phyloP scores from a whole-genome alignment of 2,888 invertebrate species.

The Blastobasis lacticolella region DNA sequence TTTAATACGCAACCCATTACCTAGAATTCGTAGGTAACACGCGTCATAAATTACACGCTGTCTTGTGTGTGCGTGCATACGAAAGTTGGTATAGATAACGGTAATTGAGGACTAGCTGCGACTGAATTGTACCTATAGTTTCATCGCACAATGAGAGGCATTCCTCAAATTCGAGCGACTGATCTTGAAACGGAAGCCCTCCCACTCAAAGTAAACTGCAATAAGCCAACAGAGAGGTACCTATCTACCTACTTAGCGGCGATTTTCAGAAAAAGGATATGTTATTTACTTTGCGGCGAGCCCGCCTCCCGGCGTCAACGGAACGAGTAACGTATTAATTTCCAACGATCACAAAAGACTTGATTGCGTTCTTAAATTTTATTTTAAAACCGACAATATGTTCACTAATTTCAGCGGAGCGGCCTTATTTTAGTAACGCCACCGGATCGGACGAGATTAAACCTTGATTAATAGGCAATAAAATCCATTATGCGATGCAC shows the following conservation, averaged over 20 bases:
- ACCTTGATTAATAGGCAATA: slow-evolving; percentile 51
- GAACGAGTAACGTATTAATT: slow-evolving; percentile 51
- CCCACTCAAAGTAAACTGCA: too few species aligned
- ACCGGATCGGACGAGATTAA: slow-evolving; percentile 34
- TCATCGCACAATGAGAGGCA: slow-evolving; percentile 15
- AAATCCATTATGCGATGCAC: slow-evolving; percentile 45
- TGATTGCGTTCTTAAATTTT: slow-evolving; percentile 64
- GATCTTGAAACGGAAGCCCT: too few species aligned
- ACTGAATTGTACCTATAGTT: background rate
- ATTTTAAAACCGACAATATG: slow-evolving; percentile 62
- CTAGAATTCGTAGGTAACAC: too few species aligned
- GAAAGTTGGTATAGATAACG: background rate
- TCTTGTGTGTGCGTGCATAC: too few species aligned
- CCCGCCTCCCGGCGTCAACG: slow-evolving; percentile 46
- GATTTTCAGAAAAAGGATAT: slow-evolving; percentile 27
- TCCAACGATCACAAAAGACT: slow-evolving; percentile 55
- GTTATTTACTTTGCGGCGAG: slow-evolving; percentile 52
- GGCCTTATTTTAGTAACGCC: slow-evolving; percentile 39
- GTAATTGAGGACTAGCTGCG: background rate
- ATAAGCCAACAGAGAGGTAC: too few species aligned
- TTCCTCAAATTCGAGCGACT: slow-evolving; percentile 13
- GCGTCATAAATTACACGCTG: too few species aligned
- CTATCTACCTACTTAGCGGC: too few species aligned
- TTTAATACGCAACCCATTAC: too few species aligned
- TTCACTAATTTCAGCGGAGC: slow-evolving; percentile 31